A percentile compares a stretch with the other conserved stretches of the same genome.
Conservation (phyloP, 2,113 vertebrate genomes). For the Echinops telfairi region DNA sequence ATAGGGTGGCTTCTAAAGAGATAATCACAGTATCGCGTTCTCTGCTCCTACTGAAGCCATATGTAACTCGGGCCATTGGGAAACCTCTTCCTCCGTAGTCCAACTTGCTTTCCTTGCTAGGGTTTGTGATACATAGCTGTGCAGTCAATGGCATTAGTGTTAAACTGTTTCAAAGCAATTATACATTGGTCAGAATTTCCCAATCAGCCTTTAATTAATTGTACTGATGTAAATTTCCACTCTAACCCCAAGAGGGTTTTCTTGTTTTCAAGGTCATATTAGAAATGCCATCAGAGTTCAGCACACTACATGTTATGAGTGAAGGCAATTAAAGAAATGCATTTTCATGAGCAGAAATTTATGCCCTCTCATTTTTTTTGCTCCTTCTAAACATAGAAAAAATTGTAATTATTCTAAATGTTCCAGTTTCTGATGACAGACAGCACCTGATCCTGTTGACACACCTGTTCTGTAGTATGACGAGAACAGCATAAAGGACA, state of each 20-base stretch:
- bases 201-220: slow-evolving; percentile 4
- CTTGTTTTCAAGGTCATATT: slow-evolving; percentile 32
- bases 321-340: neutral
- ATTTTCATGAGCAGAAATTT: neutral
- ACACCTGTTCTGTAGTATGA: slow-evolving; percentile 11
- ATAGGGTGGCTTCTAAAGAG: neutral
- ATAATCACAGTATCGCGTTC: accelerated
- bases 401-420: slow-evolving; percentile 31
- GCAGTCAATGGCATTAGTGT: neutral
- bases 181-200: neutral
- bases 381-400: slow-evolving; percentile 20
- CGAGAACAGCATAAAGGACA: neutral
- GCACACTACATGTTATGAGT: neutral
- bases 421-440: slow-evolving; percentile 43
- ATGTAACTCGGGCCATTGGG: neutral
- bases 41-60: neutral
- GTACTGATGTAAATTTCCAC: neutral
- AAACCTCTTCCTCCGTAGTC: neutral
- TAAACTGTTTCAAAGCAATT: slow-evolving; percentile 8
- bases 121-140: neutral
- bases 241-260: neutral
- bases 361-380: too few species aligned
- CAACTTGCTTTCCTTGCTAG: neutral
- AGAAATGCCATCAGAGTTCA: neutral
- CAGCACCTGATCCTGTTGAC: neutral